Base-by-base conservation (phyloP, 2,888 invertebrate genomes). In the Steinernema carpocapsae region DNA sequence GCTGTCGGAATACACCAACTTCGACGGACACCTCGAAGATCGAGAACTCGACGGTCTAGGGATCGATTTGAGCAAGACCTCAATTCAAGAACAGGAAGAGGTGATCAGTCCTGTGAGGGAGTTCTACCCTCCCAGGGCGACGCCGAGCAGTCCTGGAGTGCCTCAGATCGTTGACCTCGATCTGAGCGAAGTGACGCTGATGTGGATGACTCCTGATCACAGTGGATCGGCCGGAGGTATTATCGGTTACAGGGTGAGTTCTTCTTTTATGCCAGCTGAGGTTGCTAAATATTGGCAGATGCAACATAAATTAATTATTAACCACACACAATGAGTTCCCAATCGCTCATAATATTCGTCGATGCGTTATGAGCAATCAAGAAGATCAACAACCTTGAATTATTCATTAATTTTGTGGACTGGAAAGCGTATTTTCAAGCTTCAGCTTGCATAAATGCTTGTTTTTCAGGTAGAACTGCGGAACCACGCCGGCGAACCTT, bases 221-320 rank as follows among this genome's bases (percentile, higher is more conserved):
- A 72, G 75, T 48, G 83, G 83, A 46, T 79, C 77, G 22, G 79
- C 77, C 12, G 83, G 83, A 1, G 75, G 70, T 0, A 72, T 87
- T n/a, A 74, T 84, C n/a, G 87, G 87, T 72, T 87, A 87, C 76
- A 79, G 81, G 75, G 84, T 84, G 45, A 37, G 76, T n/a, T 32
- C n/a, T n/a, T n/a, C n/a, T n/a, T n/a, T n/a, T n/a, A n/a, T n/a
- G n/a, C n/a, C n/a, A n/a, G n/a, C n/a, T n/a, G n/a, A n/a, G n/a
- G n/a, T n/a, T n/a, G n/a, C n/a, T n/a, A n/a, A n/a, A n/a, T n/a
- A n/a, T n/a, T n/a, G n/a, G n/a, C n/a, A n/a, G n/a, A n/a, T n/a
- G n/a, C n/a, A n/a, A n/a, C n/a, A n/a, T n/a, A n/a, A n/a, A n/a
- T n/a, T n/a, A n/a, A n/a, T n/a, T n/a, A n/a, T n/a, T n/a, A n/a